phyloP scores from a whole-genome alignment of 2,113 vertebrate species.

The Peromyscus maniculatus region DNA sequence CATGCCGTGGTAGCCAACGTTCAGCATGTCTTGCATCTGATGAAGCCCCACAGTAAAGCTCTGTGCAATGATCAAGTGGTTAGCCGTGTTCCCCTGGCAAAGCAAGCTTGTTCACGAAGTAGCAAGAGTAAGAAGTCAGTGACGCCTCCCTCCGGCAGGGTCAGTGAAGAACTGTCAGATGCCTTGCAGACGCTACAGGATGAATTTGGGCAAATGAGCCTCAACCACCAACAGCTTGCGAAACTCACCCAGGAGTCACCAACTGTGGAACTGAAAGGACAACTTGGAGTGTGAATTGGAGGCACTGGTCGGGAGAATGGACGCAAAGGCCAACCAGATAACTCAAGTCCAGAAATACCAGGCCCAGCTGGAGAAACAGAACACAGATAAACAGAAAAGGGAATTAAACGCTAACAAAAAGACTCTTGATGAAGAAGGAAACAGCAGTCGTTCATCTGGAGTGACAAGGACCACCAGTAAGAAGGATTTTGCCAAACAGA shows the following conservation, averaged over 20 bases:
- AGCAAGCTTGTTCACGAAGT: slow-evolving; percentile 62
- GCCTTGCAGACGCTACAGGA: slow-evolving; percentile 94
- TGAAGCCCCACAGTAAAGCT: slow-evolving; percentile 95
- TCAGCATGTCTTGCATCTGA: slow-evolving; percentile 95
- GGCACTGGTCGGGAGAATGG: slow-evolving; percentile 93
- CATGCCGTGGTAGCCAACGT: slow-evolving; percentile 97
- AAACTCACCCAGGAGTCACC: slow-evolving; percentile 90
- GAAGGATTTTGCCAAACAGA: slow-evolving; percentile 86
- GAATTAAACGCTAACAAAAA: slow-evolving; percentile 84
- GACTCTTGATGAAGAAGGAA: slow-evolving; percentile 77
- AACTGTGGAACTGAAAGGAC: slow-evolving; percentile 86
- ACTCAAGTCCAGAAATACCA: slow-evolving; percentile 93
- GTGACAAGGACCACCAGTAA: slow-evolving; percentile 85
- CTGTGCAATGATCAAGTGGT: slow-evolving; percentile 95
- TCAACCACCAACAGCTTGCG: slow-evolving; percentile 93
- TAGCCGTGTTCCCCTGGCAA: slow-evolving; percentile 82
- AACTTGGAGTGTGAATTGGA: slow-evolving; percentile 92
- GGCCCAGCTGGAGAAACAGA: slow-evolving; percentile 91
- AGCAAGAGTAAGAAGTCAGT: slow-evolving; percentile 75
- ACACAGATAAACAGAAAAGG: slow-evolving; percentile 87
- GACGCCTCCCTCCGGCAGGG: slow-evolving; percentile 81
- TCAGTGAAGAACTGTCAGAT: slow-evolving; percentile 92
- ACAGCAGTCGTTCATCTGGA: slow-evolving; percentile 66
- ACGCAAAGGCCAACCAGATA: slow-evolving; percentile 97
- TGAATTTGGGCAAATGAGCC: slow-evolving; percentile 96